Percentiles rank a stretch among this genome's conserved stretches.
These are phyloP conservation scores for Phoeniculus purpureus DNA, from an alignment of 2,797 vertebrate species.

Conservation along the genomic window DNA sequence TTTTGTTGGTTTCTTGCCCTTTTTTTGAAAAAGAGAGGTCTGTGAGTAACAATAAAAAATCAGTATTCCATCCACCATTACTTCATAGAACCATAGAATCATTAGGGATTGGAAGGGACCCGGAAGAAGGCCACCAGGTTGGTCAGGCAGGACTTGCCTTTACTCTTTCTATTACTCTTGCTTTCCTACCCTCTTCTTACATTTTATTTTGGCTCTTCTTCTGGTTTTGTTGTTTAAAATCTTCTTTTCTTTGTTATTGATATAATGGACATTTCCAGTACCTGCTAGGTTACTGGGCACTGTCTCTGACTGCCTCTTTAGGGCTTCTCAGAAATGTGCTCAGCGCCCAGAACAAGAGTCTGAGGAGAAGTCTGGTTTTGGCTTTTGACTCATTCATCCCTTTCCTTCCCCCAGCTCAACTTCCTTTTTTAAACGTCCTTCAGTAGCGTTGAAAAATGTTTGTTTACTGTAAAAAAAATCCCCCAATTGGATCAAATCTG, in stretches of 20 bases:
- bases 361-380: neutral
- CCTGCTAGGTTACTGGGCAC: neutral
- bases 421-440: neutral
- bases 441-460: neutral
- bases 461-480: conserved; percentile 49
- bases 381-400: neutral
- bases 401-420: neutral
- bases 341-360: neutral
- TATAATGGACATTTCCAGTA: neutral
- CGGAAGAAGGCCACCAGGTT: too few relatives aligned
- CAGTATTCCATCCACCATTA: neutral
- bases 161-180: conserved; percentile 20
- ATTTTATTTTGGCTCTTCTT: neutral
- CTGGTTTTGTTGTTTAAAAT: neutral
- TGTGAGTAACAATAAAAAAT: neutral
- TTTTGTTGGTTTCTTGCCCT: neutral
- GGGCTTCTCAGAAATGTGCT: neutral
- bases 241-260: neutral
- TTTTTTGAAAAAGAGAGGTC: neutral
- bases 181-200: neutral
- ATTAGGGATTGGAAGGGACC: too few relatives aligned
- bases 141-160: too few relatives aligned
- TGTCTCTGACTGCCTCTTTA: neutral
- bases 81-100: too few relatives aligned
- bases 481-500: conserved; percentile 12